Base-by-base conservation (phyloP, 2,797 vertebrate species). In the Notolabrus celidotus region DNA sequence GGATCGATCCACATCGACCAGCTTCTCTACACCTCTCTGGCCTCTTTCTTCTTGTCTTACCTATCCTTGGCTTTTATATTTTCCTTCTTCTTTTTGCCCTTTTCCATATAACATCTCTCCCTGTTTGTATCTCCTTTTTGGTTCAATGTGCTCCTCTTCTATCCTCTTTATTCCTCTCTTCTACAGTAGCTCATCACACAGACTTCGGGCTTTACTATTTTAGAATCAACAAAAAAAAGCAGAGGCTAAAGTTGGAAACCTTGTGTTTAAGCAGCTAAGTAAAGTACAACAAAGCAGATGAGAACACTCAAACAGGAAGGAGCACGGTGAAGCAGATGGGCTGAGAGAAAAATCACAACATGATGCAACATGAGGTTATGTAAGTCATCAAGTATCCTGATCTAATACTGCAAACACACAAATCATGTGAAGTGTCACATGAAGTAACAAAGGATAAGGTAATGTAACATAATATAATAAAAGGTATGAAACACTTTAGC, bases 1-100 rank as follows among this genome's bases (percentile, higher is more conserved):
- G 71, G 63, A 89, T 88, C 60, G 64, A 72, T 77, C 65, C 11
- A 0, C 64, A 91, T 87, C 74, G 70, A 92, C 51, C 77, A 0
- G 27, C 71, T 45, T 71, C 69, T 71, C 79, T 49, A 60, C 43
- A 77, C 79, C 73, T 82, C 56, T 15, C 43, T 23, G 42, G 27
- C 73, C 57, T 67, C 45, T 49, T 69, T 64, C 46, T 49, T 66
- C 53, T 61, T 25, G 5, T 42, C 49, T 45, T 45, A 51, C 52
- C 33, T 38, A 36, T 54, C 51, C 27, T 42, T 43, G 20, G 7
- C 29, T 53, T 75, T 53, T 56, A 25, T 61, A 14, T 58, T 55
- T 68, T 43, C 17, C 71, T 39, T 17, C 23, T 7, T 27, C 17
- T 33, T 2, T 60, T 57, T 20, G 9, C 14, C 23, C 8, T 38